Evolutionary conservation across 2,113 vertebrate species (phyloP), one percentile per base, ranked within the genome.

Genomic region (Lethenteron camtschaticum): DNA sequence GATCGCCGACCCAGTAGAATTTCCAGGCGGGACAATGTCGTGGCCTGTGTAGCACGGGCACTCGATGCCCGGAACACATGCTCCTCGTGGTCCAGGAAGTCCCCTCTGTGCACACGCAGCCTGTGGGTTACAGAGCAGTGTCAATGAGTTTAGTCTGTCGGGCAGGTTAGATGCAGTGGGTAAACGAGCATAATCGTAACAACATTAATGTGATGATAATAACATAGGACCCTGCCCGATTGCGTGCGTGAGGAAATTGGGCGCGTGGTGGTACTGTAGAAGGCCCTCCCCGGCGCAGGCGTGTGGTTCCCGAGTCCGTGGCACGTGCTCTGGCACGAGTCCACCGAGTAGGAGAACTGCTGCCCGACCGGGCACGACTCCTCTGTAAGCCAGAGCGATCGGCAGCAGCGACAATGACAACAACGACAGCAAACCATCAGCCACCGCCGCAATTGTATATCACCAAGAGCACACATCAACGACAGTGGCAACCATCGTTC

Each of bases 311-410:
- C 76, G 70, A 96, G 74, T 1, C 87, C 87, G 24, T 76, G 85
- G 73, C 94, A 97, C 2, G 87, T 91, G 72, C 79, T 78, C 80
- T 88, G 85, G 71, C 94, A 96, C 70, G 79, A 76, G 68, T 86
- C 86, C 70, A 90, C 73, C 72, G 86, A 83, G 78, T 95, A 91
- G 58, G 80, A 82, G 80, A 88, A 97, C 71, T 78, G 75, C 74
- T 94, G 87, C 1, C 85, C 81, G 57, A 9, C 76, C 56, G 87
- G 80, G 74, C 91, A 96, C 71, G 78, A 78, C n/a, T 63, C 10
- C 80, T 82, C 56, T 81, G 91, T 97, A 71, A 70, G 59, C 24
- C 68, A 41, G 57, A 68, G 41, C 41, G 14, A 20, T 70, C 72
- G 56, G 56, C 60, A 14, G 13, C 58, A 11, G 56, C 41, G 41